Evolutionary conservation across 2,888 invertebrate genomes (phyloP).

Genomic region (Drosophila niveifrons): DNA sequence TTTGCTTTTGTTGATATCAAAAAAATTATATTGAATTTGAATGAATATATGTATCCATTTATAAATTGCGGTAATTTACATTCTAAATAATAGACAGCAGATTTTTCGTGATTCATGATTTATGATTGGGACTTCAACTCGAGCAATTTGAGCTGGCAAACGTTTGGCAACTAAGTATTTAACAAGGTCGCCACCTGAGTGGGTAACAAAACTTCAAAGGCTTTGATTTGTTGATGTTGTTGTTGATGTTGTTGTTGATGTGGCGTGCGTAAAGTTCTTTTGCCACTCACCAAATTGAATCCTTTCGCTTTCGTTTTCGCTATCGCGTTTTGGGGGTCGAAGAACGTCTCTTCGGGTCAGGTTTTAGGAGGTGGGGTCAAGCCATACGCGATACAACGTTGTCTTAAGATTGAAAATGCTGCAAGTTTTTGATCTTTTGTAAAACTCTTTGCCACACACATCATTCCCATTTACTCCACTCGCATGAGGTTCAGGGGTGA

Average conservation of each 20-base stretch:
- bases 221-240: conserved; percentile 69
- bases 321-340: background rate
- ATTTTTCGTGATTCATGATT: background rate
- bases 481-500: conserved; percentile 24
- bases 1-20: too few species aligned
- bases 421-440: conserved; percentile 67
- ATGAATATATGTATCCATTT: background rate
- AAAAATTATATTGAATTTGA: too few species aligned
- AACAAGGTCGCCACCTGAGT: conserved; percentile 35
- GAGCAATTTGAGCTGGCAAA: conserved; percentile 2
- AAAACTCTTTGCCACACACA: conserved; percentile 57
- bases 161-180: conserved; percentile 55
- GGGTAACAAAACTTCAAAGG: conserved; percentile 51
- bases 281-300: conserved; percentile 66
- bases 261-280: conserved; percentile 45
- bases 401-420: conserved; percentile 58
- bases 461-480: conserved; percentile 8
- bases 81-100: background rate
- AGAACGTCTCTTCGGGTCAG: background rate
- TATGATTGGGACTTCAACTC: background rate
- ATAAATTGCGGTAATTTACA: background rate
- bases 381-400: conserved; percentile 32
- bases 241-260: conserved; percentile 15
- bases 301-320: conserved; percentile 73
- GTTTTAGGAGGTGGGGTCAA: background rate